Evolutionary conservation across 1,140 invertebrate species (phyloP).

Genomic region (Drosophila guanche): DNA sequence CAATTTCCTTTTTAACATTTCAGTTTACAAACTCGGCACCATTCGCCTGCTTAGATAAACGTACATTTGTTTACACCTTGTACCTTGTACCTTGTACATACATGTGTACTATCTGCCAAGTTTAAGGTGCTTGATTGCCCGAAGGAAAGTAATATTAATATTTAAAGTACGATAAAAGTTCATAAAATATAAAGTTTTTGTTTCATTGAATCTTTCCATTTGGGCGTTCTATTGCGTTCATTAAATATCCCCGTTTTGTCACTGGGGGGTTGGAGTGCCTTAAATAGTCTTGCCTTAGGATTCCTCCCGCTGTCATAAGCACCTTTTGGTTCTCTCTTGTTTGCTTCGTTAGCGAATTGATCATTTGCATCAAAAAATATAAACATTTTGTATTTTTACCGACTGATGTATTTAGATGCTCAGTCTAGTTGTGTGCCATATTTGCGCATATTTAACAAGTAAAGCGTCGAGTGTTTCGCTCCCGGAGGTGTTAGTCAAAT

Average conservation of each 20-base stretch:
- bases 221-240: background rate
- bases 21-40: background rate
- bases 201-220: slow-evolving; percentile 14
- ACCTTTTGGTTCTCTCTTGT: slow-evolving; percentile 17
- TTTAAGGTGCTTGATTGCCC: slow-evolving; percentile 49
- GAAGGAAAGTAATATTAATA: slow-evolving; percentile 2
- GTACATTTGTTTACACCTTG: too few relatives aligned
- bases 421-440: slow-evolving; percentile 44
- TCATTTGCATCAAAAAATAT: slow-evolving; percentile 72
- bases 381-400: slow-evolving; percentile 63
- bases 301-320: background rate
- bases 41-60: slow-evolving; percentile 1
- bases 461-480: slow-evolving; percentile 49
- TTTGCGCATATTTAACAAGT: slow-evolving; percentile 59
- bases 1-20: background rate
- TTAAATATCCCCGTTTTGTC: background rate
- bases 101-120: slow-evolving; percentile 41
- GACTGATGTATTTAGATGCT: slow-evolving; percentile 45
- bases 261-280: background rate
- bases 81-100: background rate
- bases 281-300: background rate
- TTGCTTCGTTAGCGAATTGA: slow-evolving; percentile 67
- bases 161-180: too few relatives aligned
- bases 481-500: slow-evolving; percentile 41
- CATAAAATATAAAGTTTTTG: background rate